Evolutionary conservation across 2,797 vertebrate genomes (phyloP).

Genomic region (Columba guinea): DNA sequence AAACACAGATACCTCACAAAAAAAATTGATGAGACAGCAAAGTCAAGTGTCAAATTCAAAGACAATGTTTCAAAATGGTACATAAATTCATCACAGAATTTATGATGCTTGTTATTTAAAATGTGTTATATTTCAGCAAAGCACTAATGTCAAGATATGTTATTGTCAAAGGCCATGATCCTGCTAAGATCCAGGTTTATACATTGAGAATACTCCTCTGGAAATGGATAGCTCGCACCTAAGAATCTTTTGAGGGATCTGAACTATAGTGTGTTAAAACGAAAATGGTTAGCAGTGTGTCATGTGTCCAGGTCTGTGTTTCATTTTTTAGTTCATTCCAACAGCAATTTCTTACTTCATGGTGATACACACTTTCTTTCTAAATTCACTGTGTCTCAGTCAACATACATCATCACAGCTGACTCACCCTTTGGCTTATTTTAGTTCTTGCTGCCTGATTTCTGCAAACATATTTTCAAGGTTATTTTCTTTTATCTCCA

Average conservation of each 20-base stretch:
- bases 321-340: neutral
- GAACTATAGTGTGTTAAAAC: neutral
- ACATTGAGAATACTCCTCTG: neutral
- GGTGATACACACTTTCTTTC: neutral
- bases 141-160: neutral
- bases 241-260: neutral
- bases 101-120: neutral
- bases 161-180: neutral
- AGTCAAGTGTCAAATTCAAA: neutral
- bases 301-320: fast-evolving
- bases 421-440: neutral
- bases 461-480: neutral
- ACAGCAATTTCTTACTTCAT: neutral
- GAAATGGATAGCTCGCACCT: neutral
- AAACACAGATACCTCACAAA: neutral
- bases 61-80: neutral
- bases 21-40: neutral
- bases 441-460: neutral
- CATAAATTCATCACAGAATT: neutral
- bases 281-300: neutral
- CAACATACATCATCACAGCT: neutral
- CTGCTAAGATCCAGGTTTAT: neutral
- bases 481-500: neutral
- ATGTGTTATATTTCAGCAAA: neutral
- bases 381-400: neutral